These are phyloP conservation scores for Platorchestia sp. DNA, from an alignment of 1,140 invertebrate genomes.

Conservation along the genomic window DNA sequence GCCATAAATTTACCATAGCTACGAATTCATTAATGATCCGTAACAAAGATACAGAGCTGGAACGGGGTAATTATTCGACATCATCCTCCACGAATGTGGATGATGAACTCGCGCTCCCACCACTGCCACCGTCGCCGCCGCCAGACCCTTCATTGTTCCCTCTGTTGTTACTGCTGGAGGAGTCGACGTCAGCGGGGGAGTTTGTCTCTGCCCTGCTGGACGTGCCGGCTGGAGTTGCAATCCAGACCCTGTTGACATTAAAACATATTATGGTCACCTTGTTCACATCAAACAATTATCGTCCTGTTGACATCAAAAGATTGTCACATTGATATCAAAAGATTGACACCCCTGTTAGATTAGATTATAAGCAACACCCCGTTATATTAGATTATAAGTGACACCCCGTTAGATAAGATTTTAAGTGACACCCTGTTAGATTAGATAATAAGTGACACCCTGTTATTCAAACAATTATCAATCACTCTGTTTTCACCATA, in stretches of 20 bases:
- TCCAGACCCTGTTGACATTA: neutral
- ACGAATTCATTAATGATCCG: neutral
- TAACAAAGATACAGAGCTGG: neutral
- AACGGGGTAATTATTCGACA: neutral
- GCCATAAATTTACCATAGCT: too few species aligned
- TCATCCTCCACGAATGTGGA: slow-evolving; percentile 13
- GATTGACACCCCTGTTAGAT: too few species aligned
- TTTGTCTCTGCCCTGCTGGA: neutral
- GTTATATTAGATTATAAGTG: too few species aligned
- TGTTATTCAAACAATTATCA: too few species aligned
- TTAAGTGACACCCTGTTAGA: too few species aligned
- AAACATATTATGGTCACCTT: too few species aligned
- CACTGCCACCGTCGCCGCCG: neutral
- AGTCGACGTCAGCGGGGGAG: neutral
- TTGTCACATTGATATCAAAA: neutral
- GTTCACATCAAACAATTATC: too few species aligned
- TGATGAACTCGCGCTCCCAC: neutral
- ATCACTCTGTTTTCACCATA: too few species aligned
- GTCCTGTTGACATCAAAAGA: neutral
- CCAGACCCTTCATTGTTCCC: slow-evolving; percentile 3
- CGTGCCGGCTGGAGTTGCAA: neutral
- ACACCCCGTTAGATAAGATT: too few species aligned
- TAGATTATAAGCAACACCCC: too few species aligned
- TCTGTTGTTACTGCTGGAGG: neutral
- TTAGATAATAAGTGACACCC: too few species aligned